Evolutionary conservation across 1,140 invertebrate species (phyloP), one percentile per base, ranked within the genome.

Genomic region (Drosophila dunni): DNA sequence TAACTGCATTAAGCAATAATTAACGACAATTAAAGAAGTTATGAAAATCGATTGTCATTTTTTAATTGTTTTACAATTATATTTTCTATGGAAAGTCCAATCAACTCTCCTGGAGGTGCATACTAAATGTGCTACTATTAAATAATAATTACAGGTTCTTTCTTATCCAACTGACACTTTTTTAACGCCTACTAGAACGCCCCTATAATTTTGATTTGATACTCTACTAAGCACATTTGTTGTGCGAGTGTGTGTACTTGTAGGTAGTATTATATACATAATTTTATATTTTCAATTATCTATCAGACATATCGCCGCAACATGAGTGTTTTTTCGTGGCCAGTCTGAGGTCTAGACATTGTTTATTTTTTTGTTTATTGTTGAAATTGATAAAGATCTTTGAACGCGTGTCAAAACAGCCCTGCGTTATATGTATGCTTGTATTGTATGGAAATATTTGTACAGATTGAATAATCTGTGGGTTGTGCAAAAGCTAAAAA

Each of bases 211-310:
- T 11, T 9, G 34, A 40, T 34, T 71, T 71, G 34, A 20, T 50
- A 17, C 17, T 17, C 17, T 17, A 29, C 24, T 29, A 5, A 29
- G 67, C 13, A 57, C 24, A 65, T 44, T 15, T 40, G 36, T 45
- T 53, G 50, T n/a, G 36, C 44, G 36, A 8, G 20, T 33, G 15
- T 34, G 44, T 67, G 9, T 42, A 29, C 42, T 2, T 42, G 44
- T 24, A n/a, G 33, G 17, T 62, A 20, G 50, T 56, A 74, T 61
- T 68, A 54, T 54, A 53, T 64, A 64, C 50, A 54, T 44, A 64
- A 61, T 73, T 68, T 53, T 54, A 73, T 74, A 62, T 42, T 56
- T 69, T 69, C 42, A 69, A 74, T 74, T 69, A 69, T 62, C 46
- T 73, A 68, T 68, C 17, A 38, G 46, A 73, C 70, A 73, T 56